These are phyloP conservation scores for Delphinapterus leucas DNA, from an alignment of 2,113 vertebrate species.

Conservation along the genomic window DNA sequence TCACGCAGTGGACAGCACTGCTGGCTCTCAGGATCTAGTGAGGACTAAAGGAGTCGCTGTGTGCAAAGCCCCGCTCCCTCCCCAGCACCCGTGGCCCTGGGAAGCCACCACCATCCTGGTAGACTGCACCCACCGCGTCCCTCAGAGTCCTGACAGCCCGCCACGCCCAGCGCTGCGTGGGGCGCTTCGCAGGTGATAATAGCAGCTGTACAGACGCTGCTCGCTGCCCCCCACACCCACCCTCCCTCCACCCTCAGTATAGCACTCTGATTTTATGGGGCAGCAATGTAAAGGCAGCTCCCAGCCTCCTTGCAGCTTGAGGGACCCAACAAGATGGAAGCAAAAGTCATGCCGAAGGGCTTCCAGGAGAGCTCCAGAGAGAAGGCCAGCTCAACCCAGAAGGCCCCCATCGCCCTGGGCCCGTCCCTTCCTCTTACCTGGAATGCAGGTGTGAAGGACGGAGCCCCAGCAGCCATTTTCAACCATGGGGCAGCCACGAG, in stretches of 20 bases:
- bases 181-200: rapidly evolving
- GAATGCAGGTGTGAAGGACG: background rate
- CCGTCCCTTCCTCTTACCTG: background rate
- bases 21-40: background rate
- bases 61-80: background rate
- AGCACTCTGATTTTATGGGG: background rate
- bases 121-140: background rate
- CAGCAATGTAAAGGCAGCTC: background rate
- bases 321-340: no score
- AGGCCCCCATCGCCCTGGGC: background rate
- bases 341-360: rapidly evolving
- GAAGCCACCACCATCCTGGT: background rate
- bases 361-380: background rate
- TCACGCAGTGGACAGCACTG: rapidly evolving
- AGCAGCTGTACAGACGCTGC: no score
- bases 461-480: background rate
- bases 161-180: rapidly evolving
- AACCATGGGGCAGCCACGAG: background rate
- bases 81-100: background rate
- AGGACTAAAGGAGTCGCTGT: background rate
- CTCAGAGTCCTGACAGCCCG: background rate
- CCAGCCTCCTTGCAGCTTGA: background rate
- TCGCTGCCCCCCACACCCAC: background rate
- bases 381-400: background rate
- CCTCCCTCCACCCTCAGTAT: background rate